Evolutionary conservation across 2,797 vertebrate genomes (phyloP).

Genomic region (Eospalax fontanierii): DNA sequence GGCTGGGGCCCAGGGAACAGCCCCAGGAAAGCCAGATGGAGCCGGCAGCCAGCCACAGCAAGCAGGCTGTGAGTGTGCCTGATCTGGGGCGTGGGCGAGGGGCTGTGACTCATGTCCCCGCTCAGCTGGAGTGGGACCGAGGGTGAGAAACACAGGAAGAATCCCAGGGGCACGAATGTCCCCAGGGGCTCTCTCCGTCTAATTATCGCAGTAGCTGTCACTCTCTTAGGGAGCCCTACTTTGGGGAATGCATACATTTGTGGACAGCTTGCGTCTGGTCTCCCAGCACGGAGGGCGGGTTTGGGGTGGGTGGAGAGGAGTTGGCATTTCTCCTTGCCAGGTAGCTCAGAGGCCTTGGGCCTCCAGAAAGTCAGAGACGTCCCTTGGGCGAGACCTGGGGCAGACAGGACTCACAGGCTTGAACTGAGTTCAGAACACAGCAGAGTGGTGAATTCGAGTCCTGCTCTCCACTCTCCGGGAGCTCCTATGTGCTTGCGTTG

Average conservation of each 20-base stretch:
- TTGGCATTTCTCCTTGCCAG: not conserved
- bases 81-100: not conserved
- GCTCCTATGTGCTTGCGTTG: not conserved
- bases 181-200: not conserved
- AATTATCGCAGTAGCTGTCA: not conserved
- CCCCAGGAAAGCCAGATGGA: not conserved
- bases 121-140: not conserved
- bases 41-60: not conserved
- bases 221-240: not conserved
- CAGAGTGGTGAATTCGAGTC: not conserved
- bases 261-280: not conserved
- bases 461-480: fast-evolving
- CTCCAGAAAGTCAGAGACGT: not conserved
- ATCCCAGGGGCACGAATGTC: not conserved
- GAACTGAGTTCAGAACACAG: not conserved
- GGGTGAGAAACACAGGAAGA: not conserved
- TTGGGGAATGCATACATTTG: fast-evolving
- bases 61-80: not conserved
- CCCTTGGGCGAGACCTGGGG: not conserved
- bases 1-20: not conserved
- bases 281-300: not conserved
- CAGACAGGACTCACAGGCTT: not conserved
- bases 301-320: not conserved
- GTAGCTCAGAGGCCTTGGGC: not conserved
- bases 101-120: not conserved